A percentile compares a stretch with the other conserved stretches of the same genome.
Conservation (phyloP, 1,140 invertebrate species). For the Coboldia fuscipes region DNA sequence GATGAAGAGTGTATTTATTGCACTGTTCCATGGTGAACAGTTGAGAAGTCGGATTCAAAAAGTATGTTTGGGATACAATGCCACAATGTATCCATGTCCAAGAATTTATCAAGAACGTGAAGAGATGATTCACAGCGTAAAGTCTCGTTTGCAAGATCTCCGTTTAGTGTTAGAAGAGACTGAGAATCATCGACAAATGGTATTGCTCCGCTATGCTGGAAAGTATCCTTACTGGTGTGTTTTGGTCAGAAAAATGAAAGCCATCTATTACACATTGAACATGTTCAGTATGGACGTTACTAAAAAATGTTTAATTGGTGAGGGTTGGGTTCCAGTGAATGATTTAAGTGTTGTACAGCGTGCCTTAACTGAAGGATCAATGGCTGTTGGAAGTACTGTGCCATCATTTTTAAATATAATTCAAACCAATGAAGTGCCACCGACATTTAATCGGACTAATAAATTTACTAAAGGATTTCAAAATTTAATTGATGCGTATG, state of each 20-base stretch:
- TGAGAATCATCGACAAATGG: conserved; percentile 70
- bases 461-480: conserved; percentile 69
- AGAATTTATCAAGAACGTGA: conserved; percentile 61
- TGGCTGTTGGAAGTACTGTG: conserved; percentile 71
- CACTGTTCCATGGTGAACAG: conserved; percentile 94
- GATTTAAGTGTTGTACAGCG: conserved; percentile 59
- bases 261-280: conserved; percentile 54
- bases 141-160: conserved; percentile 74
- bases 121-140: conserved; percentile 74
- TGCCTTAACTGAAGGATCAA: conserved; percentile 67
- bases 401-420: conserved; percentile 84
- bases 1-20: conserved; percentile 84
- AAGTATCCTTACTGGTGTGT: conserved; percentile 79
- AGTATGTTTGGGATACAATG: conserved; percentile 82
- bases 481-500: conserved; percentile 65
- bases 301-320: conserved; percentile 75
- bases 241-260: conserved; percentile 69
- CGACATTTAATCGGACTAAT: conserved; percentile 59
- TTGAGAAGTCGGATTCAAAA: conserved; percentile 81
- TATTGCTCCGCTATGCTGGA: conserved; percentile 65
- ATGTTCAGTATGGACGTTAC: conserved; percentile 59
- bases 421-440: conserved; percentile 37
- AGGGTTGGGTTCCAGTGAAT: conserved; percentile 71
- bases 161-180: conserved; percentile 79
- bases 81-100: conserved; percentile 80